A percentile compares a stretch with the other conserved stretches of the same genome.
Conservation (phyloP, 2,888 invertebrate genomes). For the Noctua janthe region DNA sequence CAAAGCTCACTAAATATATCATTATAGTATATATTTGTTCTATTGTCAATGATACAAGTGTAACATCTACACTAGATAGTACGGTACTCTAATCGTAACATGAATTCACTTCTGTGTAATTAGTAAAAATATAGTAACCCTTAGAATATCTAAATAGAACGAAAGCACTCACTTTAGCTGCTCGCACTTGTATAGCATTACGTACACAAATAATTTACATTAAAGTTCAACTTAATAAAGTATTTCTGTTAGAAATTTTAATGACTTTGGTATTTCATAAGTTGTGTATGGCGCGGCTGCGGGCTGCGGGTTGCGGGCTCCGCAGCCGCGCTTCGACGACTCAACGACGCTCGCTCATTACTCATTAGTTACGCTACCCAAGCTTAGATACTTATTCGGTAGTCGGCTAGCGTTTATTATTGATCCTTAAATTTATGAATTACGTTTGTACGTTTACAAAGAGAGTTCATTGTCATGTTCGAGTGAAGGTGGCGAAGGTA, state of each 20-base stretch:
- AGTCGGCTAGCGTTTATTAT: conserved; percentile 86
- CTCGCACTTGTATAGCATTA: conserved; percentile 90
- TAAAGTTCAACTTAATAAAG: conserved; percentile 84
- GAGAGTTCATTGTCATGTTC: conserved; percentile 90
- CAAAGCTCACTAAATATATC: conserved; percentile 89
- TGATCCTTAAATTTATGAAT: conserved; percentile 85
- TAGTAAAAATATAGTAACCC: conserved; percentile 79
- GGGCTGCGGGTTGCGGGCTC: conserved; percentile 22
- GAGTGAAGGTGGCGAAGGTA: conserved; percentile 85
- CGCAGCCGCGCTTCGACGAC: conserved; percentile 57
- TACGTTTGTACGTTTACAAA: conserved; percentile 90
- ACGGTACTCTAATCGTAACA: conserved; percentile 75
- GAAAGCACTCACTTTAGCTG: conserved; percentile 85
- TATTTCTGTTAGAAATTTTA: conserved; percentile 88
- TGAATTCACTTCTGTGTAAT: conserved; percentile 71
- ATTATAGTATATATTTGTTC: conserved; percentile 74
- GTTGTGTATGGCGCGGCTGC: conserved; percentile 69
- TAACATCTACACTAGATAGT: conserved; percentile 82
- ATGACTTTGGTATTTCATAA: conserved; percentile 89
- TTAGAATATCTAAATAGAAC: conserved; percentile 82
- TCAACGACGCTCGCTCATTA: conserved; percentile 63
- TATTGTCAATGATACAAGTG: conserved; percentile 79
- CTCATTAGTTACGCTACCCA: conserved; percentile 77
- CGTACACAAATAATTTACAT: conserved; percentile 85
- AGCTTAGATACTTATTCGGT: conserved; percentile 82